phyloP scores from a whole-genome alignment of 2,797 vertebrate genomes.

The Carcharodon carcharias region DNA sequence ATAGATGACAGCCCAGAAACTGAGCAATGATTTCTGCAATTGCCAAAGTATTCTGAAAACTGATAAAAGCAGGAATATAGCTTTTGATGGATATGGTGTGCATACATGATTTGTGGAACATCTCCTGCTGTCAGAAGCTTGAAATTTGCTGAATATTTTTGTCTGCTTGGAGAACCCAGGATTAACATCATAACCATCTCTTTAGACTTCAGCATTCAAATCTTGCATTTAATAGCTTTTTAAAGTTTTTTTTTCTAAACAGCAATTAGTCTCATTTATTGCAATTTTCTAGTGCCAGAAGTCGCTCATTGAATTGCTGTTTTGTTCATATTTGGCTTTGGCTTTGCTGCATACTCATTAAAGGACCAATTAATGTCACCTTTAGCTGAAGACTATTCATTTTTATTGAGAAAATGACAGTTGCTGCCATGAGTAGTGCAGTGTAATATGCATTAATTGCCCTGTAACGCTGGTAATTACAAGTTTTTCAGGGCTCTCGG shows the following conservation, averaged over 20 bases:
- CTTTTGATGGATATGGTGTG: constrained; percentile 73
- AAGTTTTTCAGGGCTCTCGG: constrained; percentile 99
- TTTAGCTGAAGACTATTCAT: constrained; percentile 99
- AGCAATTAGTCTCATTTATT: constrained; percentile 99
- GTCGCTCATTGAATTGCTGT: constrained; percentile 98
- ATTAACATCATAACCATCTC: constrained; percentile 94
- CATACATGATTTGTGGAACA: constrained; percentile 59
- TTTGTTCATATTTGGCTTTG: constrained; percentile 99
- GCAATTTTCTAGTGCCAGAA: constrained; percentile 99
- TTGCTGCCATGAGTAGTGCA: constrained; percentile 98
- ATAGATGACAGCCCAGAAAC: constrained; percentile 93
- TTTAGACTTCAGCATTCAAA: constrained; percentile 93
- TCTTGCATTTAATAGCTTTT: constrained; percentile 98
- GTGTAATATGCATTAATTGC: constrained; percentile 99
- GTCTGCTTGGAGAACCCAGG: constrained; percentile 83
- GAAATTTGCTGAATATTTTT: constrained; percentile 60
- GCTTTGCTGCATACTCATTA: constrained; percentile 99
- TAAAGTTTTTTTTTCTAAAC: constrained; percentile 89
- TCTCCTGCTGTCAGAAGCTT: constrained; percentile 72
- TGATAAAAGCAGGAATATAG: constrained; percentile 72
- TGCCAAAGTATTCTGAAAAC: constrained; percentile 76
- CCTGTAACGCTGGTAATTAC: constrained; percentile 99
- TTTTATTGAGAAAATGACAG: constrained; percentile 99
- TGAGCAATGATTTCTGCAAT: constrained; percentile 77
- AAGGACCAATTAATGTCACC: constrained; percentile 99